Evolutionary conservation across 2,113 vertebrate species (phyloP), one percentile per base, ranked within the genome.

Genomic region (Suricata suricatta): DNA sequence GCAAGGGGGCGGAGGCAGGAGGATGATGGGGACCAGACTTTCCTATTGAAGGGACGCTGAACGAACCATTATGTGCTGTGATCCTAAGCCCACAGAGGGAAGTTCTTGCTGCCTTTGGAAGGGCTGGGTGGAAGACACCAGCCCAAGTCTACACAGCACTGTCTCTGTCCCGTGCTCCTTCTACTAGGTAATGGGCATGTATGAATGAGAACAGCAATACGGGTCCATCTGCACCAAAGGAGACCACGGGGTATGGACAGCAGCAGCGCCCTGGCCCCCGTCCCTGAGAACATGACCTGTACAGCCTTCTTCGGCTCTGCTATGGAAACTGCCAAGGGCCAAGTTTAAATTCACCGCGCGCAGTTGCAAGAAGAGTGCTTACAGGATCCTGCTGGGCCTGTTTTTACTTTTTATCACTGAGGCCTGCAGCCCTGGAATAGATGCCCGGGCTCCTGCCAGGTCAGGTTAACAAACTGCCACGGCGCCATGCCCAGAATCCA

Each of bases 381-480:
- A 64, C 10, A 79, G 85, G 71, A 41, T 35, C 92, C 96, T 95
- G 90, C 72, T 83, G 69, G 33, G 54, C 81, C 50, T 90, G 33
- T 68, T 86, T 93, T 57, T 13, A 16, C 72, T 93, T 63, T 77
- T 3, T 88, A 93, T 87, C 35, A 63, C 12, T 10, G 7, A 76
- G 33, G 50, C 83, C 97, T 64, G 69, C 12, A 88, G 16, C 5
- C 86, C 93, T 10, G 81, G 54, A 97, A 92, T 47, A 38, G 41
- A 23, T 0, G 0, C 2, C 21, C 0, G 0, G 5, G 60, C 54
- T 80, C 86, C 83, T 74, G 16, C 19, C 41, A 95, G 72, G 44
- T 52, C 77, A 38, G 66, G 17, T 35, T n/a, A 77, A 35, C 54
- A 93, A 96, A 94, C 1, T 25, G 60, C 7, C 8, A 84, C 90